A percentile compares a stretch with the other conserved stretches of the same genome.
Conservation (phyloP, 2,888 invertebrate species). For the Eristalis pertinax region DNA sequence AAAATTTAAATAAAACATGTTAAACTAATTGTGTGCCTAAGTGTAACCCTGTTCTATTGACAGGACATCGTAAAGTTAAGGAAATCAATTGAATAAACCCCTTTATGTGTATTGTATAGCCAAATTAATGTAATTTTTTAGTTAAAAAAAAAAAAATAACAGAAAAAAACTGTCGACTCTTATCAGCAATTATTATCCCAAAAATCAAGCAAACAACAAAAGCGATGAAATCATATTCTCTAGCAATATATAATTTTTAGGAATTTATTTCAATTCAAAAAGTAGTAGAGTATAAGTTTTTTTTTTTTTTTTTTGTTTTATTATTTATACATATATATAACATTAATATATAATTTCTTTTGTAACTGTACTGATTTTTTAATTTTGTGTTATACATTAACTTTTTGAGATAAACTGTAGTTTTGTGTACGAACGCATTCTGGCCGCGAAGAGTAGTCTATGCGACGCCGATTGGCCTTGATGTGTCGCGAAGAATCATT, state of each 20-base stretch:
- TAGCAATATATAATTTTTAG: slow-evolving; percentile 59
- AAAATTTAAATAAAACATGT: slow-evolving; percentile 16
- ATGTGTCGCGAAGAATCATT: slow-evolving; percentile 11
- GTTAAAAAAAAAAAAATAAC: slow-evolving; percentile 8
- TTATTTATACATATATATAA: slow-evolving; percentile 59
- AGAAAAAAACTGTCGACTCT: slow-evolving; percentile 24
- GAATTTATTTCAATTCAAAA: slow-evolving; percentile 38
- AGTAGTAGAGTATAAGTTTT: slow-evolving; percentile 52
- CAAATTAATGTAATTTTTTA: slow-evolving; percentile 65
- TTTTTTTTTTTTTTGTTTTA: slow-evolving; percentile 45
- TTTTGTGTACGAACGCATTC: neutral
- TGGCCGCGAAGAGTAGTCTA: neutral
- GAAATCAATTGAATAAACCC: slow-evolving; percentile 25
- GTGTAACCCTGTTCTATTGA: slow-evolving; percentile 55
- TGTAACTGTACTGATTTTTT: slow-evolving; percentile 67
- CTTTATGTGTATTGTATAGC: slow-evolving; percentile 56
- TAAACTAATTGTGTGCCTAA: slow-evolving; percentile 62
- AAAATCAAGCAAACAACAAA: slow-evolving; percentile 8
- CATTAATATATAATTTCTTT: slow-evolving; percentile 47
- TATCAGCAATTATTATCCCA: slow-evolving; percentile 58
- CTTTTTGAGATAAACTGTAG: slow-evolving; percentile 34
- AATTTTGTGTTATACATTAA: slow-evolving; percentile 46
- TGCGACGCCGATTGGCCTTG: neutral
- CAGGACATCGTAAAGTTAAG: slow-evolving; percentile 37
- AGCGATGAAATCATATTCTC: slow-evolving; percentile 51